Conservation (phyloP, 2,888 invertebrate species). For the Hirtodrosophila confusa region DNA sequence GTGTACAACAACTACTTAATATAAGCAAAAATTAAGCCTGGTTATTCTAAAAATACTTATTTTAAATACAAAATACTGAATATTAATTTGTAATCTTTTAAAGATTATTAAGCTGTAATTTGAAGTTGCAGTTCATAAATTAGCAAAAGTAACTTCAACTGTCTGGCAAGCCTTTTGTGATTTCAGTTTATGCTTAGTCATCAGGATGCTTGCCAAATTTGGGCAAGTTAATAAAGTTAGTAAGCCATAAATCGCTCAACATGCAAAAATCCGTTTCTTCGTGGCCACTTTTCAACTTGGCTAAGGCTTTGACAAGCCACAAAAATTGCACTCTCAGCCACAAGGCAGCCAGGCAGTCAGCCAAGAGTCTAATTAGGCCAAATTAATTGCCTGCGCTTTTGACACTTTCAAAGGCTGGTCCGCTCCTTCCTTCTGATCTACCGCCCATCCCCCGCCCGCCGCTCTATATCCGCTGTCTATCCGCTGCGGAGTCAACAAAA, state of each 20-base stretch:
- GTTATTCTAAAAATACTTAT: too few species aligned
- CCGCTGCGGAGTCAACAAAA: slow-evolving; percentile 61
- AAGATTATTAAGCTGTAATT: neutral
- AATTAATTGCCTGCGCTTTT: slow-evolving; percentile 79
- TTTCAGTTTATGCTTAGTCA: slow-evolving; percentile 7
- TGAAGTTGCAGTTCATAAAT: slow-evolving; percentile 30
- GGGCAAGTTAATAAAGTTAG: slow-evolving; percentile 51
- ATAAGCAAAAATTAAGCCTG: too few species aligned
- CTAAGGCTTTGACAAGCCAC: slow-evolving; percentile 59
- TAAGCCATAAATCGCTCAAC: slow-evolving; percentile 74
- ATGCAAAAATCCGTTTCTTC: slow-evolving; percentile 61
- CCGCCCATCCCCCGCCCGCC: neutral
- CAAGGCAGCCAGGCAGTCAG: slow-evolving; percentile 56
- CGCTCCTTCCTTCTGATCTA: neutral
- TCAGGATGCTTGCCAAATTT: slow-evolving; percentile 34
- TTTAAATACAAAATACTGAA: too few species aligned
- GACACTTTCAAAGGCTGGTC: slow-evolving; percentile 71
- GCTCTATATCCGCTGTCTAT: neutral
- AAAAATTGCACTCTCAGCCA: slow-evolving; percentile 67
- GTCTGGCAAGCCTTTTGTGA: neutral
- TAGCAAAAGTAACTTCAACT: slow-evolving; percentile 7
- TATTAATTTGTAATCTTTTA: too few species aligned
- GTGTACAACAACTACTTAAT: too few species aligned
- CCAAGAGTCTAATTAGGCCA: slow-evolving; percentile 75
- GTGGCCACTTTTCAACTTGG: slow-evolving; percentile 44